phyloP scores from a whole-genome alignment of 2,113 vertebrate genomes.

The Amblyopsis rosae region DNA sequence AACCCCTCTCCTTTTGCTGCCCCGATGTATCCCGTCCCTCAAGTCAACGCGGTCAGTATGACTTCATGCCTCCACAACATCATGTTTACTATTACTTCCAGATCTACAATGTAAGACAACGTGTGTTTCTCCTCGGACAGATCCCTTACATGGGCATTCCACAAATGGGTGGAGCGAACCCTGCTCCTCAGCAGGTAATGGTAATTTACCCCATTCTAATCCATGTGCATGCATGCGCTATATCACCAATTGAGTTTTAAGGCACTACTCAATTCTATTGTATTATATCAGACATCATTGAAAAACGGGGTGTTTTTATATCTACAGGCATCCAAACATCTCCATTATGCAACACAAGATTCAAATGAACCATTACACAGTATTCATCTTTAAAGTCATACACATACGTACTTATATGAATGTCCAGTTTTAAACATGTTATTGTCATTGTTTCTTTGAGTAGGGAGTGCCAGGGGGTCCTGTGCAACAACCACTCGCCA shows the following conservation, averaged over 20 bases:
- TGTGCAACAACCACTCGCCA: constrained; percentile 40
- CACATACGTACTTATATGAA: too few species aligned
- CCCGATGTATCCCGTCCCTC: constrained; percentile 42
- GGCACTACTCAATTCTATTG: too few species aligned
- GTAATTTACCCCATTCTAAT: constrained; percentile 29
- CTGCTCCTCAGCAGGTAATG: constrained; percentile 52
- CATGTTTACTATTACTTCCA: neutral
- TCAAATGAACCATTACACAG: too few species aligned
- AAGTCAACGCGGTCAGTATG: constrained; percentile 53
- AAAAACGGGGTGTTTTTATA: too few species aligned
- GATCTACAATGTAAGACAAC: neutral
- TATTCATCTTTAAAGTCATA: too few species aligned
- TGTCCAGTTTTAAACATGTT: too few species aligned
- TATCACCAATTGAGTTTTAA: too few species aligned
- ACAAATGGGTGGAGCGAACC: constrained; percentile 54
- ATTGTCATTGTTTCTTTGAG: constrained; percentile 8
- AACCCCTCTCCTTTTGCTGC: constrained; percentile 1
- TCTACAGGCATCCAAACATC: too few species aligned
- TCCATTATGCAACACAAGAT: too few species aligned
- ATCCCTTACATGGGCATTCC: constrained; percentile 45
- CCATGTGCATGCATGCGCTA: too few species aligned
- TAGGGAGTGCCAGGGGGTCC: constrained; percentile 39
- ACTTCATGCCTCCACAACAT: neutral
- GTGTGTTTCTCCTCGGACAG: constrained; percentile 17
- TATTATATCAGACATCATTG: too few species aligned